Conservation (phyloP, 1,140 invertebrate genomes). For the Centruroides sculpturatus region DNA sequence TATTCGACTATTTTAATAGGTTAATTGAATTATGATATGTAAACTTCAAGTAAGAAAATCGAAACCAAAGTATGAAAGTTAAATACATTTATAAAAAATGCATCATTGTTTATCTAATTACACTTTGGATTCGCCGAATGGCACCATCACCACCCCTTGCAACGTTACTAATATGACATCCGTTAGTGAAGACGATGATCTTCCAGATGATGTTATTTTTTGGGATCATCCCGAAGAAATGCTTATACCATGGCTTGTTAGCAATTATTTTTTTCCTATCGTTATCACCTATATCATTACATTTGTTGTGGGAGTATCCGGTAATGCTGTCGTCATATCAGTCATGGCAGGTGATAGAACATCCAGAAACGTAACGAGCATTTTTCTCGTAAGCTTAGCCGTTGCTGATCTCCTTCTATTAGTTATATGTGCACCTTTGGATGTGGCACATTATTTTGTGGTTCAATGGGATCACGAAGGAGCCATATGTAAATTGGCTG, state of each 20-base stretch:
- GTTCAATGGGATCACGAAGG: constrained; percentile 18
- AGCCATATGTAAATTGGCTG: constrained; percentile 16
- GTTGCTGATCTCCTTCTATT: constrained; percentile 20
- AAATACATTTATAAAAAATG: too few relatives aligned
- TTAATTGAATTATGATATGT: too few relatives aligned
- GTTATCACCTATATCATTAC: constrained; percentile 17
- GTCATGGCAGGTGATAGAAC: constrained; percentile 10
- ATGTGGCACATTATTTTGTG: constrained; percentile 20
- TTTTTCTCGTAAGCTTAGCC: constrained; percentile 21
- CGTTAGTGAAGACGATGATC: not conserved
- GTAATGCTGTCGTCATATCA: constrained; percentile 16
- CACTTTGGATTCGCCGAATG: not conserved
- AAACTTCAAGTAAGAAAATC: too few relatives aligned
- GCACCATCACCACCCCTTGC: too few relatives aligned
- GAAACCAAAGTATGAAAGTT: too few relatives aligned
- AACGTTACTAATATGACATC: not conserved
- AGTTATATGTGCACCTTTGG: constrained; percentile 19
- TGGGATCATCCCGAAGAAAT: constrained; percentile 14
- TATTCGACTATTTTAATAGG: too few relatives aligned
- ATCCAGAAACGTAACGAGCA: constrained; percentile 9
- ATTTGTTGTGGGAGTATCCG: constrained; percentile 16
- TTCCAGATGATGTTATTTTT: constrained; percentile 6
- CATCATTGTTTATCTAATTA: too few relatives aligned
- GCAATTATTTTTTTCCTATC: constrained; percentile 16
- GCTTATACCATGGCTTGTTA: constrained; percentile 14